phyloP scores from a whole-genome alignment of 2,888 invertebrate species.

The Baronia brevicornis region DNA sequence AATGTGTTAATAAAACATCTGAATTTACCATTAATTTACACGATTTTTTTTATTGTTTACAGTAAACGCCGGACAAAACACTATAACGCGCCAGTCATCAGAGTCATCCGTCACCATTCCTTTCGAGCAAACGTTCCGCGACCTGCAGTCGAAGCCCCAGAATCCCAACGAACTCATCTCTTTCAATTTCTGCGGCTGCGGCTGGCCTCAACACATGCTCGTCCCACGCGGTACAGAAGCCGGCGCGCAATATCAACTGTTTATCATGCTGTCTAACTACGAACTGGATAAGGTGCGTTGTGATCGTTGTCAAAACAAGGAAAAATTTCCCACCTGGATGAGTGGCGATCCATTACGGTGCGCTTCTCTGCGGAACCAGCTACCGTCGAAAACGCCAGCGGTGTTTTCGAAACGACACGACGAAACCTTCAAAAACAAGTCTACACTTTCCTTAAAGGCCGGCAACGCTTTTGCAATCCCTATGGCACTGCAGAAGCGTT shows the following conservation, averaged over 20 bases:
- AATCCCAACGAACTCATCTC: constrained; percentile 37
- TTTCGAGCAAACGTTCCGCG: constrained; percentile 75
- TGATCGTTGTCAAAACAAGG: constrained; percentile 40
- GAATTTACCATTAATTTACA: no score
- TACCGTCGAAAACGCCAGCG: no score
- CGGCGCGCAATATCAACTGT: constrained; percentile 53
- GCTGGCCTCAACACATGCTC: constrained; percentile 77
- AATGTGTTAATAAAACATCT: no score
- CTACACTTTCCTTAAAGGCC: no score
- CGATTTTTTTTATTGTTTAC: constrained; percentile 16
- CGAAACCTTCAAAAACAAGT: no score
- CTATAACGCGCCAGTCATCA: constrained; percentile 71
- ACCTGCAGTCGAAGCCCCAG: constrained; percentile 47
- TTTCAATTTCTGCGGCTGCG: constrained; percentile 78
- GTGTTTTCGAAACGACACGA: no score
- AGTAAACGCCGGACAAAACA: constrained; percentile 77
- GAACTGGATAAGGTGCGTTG: constrained; percentile 55
- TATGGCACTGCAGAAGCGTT: no score
- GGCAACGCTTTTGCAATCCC: no score
- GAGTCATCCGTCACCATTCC: constrained; percentile 78
- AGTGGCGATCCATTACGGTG: no score
- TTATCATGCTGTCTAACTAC: constrained; percentile 69
- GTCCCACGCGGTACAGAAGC: constrained; percentile 67
- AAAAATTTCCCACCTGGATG: constrained; percentile 40
- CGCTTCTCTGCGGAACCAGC: no score